Base-by-base conservation (phyloP, 2,113 vertebrate genomes). In the Notarius quadriscutis region DNA sequence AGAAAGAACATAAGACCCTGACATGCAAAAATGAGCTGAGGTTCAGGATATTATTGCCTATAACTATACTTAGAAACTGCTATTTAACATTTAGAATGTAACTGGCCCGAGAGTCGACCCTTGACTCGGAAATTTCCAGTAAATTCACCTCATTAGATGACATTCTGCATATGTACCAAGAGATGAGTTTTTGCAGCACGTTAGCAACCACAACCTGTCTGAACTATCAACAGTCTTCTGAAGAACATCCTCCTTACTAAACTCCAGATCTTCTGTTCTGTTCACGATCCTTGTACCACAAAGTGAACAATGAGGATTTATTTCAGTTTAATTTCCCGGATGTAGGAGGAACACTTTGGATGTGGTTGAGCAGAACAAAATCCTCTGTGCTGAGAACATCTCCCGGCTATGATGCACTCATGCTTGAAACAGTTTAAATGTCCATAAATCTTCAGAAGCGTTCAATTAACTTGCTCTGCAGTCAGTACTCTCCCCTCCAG, bases 361-460 rank as follows among this genome's bases (percentile, higher is more conserved):
- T 81, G 85, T 71, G 85, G 77, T 86, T 34, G 17, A 81, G 58
- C 34, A 55, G 48, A 86, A 57, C 51, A 86, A 30, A 79, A 86
- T 51, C 27, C 53, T 55, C 15, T 50, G 34, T 81, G 62, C 85
- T 86, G 53, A 86, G 77, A 67, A 81, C 53, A 81, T 86, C 78
- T 79, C 50, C 14, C 48, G 18, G 75, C 27, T 55, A 86, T 53
- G 25, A 79, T 79, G 60, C 50, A 67, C 34, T 86, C 60, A 67
- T 80, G 50, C 17, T 55, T 86, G 27, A 67, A 79, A 63, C 62
- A 65, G 11, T 65, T 79, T 80, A 86, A 41, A 80, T 65, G 62
- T 79, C 50, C 22, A 58, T 81, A 81, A 72, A 81, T 86, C 77
- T 34, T 80, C 12, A 58, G 15, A 60, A 60, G 53, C 78, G 50